A percentile compares a stretch with the other conserved stretches of the same genome.
Conservation (phyloP, 2,113 vertebrate genomes). For the Marmota monax region DNA sequence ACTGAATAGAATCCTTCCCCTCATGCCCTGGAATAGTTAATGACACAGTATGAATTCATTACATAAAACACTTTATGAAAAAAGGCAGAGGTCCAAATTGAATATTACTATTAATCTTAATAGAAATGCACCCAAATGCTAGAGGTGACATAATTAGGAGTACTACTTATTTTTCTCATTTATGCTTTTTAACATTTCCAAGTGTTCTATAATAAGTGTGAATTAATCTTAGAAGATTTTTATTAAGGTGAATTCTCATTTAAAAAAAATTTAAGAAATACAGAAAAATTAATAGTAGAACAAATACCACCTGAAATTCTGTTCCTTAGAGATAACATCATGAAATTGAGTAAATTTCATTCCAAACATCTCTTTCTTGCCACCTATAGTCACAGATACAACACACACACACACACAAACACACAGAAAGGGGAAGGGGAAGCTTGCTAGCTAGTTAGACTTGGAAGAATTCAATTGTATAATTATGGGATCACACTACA, state of each 20-base stretch:
- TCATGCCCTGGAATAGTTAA: background rate
- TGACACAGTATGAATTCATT: background rate
- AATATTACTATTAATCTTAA: background rate
- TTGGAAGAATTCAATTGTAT: background rate
- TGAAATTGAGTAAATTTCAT: background rate
- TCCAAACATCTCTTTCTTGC: background rate
- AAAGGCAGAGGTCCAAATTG: background rate
- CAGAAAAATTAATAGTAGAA: constrained; percentile 20
- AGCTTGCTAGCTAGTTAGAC: background rate
- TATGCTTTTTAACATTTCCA: constrained; percentile 19
- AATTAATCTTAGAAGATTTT: background rate
- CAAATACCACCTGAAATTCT: background rate
- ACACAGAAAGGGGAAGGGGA: background rate
- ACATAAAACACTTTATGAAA: background rate
- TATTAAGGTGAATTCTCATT: background rate
- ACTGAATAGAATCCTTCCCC: background rate
- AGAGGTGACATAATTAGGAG: background rate
- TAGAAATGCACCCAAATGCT: background rate
- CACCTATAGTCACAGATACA: background rate
- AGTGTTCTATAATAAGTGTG: background rate
- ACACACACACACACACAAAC: background rate
- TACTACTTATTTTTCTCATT: background rate
- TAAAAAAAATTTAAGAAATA: background rate
- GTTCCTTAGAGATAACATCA: background rate
- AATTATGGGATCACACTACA: background rate